Evolutionary conservation across 2,113 vertebrate species (phyloP).

Genomic region (Synchiropus splendidus): DNA sequence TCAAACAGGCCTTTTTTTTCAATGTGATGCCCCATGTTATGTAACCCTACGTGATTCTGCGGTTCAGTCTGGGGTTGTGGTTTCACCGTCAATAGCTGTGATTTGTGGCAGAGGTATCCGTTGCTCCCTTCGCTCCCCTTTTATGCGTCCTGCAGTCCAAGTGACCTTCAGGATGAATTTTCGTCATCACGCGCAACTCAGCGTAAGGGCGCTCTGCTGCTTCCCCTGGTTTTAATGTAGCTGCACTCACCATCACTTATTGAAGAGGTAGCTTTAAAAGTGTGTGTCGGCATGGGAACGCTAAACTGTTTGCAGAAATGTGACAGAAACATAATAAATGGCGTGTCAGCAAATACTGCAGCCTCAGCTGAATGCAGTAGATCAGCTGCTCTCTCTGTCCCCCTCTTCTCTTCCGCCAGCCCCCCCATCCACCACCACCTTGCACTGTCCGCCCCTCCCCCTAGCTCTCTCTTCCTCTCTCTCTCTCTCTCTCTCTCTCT

Average conservation of each 20-base stretch:
- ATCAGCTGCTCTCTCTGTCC: conserved; percentile 53
- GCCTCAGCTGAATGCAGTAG: conserved; percentile 59
- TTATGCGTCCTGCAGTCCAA: conserved; percentile 42
- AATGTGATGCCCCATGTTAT: conserved; percentile 22
- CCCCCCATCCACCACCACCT: conserved; percentile 4
- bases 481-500: conserved; percentile 7
- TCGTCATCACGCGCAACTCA: conserved; percentile 12
- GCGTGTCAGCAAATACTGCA: conserved; percentile 45
- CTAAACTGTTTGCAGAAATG: neutral
- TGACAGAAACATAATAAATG: conserved; percentile 5
- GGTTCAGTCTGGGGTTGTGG: conserved; percentile 3
- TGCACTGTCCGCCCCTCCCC: neutral
- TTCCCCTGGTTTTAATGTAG: conserved; percentile 4
- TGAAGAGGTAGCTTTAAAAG: conserved; percentile 16
- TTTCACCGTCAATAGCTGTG: neutral
- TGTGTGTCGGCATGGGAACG: neutral
- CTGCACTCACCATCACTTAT: conserved; percentile 10
- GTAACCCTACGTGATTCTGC: conserved; percentile 21
- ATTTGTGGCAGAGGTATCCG: conserved; percentile 16
- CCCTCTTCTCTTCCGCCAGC: conserved; percentile 43
- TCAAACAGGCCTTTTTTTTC: conserved; percentile 1
- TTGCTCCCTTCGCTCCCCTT: conserved; percentile 17
- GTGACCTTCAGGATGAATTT: conserved; percentile 60
- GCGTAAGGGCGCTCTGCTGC: conserved; percentile 16
- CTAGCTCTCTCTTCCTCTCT: conserved; percentile 29